A percentile compares a stretch with the other conserved stretches of the same genome.
These are phyloP conservation scores for Diloba caeruleocephala DNA, from an alignment of 2,888 invertebrate genomes.

Conservation along the genomic window DNA sequence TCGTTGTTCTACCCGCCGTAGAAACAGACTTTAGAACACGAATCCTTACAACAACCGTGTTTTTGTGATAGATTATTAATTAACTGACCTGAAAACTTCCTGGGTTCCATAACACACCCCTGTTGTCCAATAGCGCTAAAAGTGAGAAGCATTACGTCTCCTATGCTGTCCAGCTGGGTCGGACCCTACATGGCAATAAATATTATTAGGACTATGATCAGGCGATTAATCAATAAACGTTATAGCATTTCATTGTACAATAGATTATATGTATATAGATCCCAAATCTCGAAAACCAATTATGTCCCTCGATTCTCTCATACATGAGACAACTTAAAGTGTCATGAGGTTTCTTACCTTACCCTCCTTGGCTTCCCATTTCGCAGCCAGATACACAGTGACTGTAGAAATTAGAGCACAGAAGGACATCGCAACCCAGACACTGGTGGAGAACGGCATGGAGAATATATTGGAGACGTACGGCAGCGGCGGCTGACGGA, in stretches of 20 bases:
- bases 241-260: too few relatives aligned
- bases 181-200: conserved; percentile 50
- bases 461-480: conserved; percentile 91
- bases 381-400: conserved; percentile 75
- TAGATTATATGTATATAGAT: too few relatives aligned
- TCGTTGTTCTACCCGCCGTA: too few relatives aligned
- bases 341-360: conserved; percentile 29
- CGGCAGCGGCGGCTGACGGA: conserved; percentile 91
- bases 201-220: too few relatives aligned
- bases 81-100: conserved; percentile 35
- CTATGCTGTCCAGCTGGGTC: conserved; percentile 69
- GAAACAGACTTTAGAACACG: too few relatives aligned
- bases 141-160: conserved; percentile 84
- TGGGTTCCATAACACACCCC: conserved; percentile 85
- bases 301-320: too few relatives aligned
- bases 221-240: too few relatives aligned
- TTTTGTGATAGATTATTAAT: too few relatives aligned
- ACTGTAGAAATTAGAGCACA: conserved; percentile 73
- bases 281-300: too few relatives aligned
- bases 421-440: conserved; percentile 88
- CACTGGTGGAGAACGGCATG: conserved; percentile 89
- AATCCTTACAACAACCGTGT: too few relatives aligned
- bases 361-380: conserved; percentile 69
- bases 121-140: conserved; percentile 90
- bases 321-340: neutral